Conservation (phyloP, 2,888 invertebrate species). For the Crossocerus cetratus region DNA sequence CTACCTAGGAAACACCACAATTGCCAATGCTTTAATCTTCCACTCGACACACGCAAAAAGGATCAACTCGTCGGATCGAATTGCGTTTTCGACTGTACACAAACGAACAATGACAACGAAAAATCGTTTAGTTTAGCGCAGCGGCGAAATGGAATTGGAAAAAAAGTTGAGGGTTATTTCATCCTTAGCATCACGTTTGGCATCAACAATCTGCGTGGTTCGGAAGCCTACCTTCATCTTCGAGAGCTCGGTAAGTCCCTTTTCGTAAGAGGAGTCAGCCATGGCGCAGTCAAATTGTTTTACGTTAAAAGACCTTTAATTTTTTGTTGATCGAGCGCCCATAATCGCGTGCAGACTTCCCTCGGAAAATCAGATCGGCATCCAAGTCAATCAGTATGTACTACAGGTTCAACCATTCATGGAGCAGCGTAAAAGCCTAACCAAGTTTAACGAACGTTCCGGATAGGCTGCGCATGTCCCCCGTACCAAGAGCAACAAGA, state of each 20-base stretch:
- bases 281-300: slow-evolving; percentile 50
- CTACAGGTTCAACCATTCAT: too few species aligned
- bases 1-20: slow-evolving; percentile 80
- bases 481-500: background rate
- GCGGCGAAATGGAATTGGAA: too few species aligned
- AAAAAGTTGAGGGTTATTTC: slow-evolving; percentile 1
- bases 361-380: too few species aligned
- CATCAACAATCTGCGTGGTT: background rate
- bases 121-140: background rate
- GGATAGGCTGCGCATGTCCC: slow-evolving; percentile 1
- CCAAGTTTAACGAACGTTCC: background rate
- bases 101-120: background rate
- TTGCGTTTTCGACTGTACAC: too few species aligned
- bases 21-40: background rate
- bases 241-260: slow-evolving; percentile 72
- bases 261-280: slow-evolving; percentile 75
- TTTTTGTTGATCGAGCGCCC: too few species aligned
- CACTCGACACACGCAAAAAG: background rate
- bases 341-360: too few species aligned
- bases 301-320: slow-evolving; percentile 12
- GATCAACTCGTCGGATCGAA: background rate
- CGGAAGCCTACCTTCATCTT: slow-evolving; percentile 71
- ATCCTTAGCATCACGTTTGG: slow-evolving; percentile 28
- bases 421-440: background rate
- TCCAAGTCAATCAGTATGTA: too few species aligned